Conservation (phyloP, 2,113 vertebrate genomes). For the Opisthocomus hoazin region DNA sequence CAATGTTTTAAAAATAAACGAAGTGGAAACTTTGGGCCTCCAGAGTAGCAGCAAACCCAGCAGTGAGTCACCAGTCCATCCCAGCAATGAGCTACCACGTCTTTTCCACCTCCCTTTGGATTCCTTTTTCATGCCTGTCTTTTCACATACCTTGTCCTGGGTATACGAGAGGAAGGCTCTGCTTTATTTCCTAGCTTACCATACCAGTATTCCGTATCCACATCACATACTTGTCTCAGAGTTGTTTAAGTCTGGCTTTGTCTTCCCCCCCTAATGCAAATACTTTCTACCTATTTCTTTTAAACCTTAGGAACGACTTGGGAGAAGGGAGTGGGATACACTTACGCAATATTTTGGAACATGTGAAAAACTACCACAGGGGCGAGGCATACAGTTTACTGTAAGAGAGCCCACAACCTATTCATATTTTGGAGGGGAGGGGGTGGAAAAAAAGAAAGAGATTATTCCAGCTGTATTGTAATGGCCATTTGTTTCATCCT, state of each 20-base stretch:
- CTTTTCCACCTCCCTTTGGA: background rate
- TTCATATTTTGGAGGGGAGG: background rate
- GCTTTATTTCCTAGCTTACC: background rate
- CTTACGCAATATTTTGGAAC: background rate
- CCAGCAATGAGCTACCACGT: background rate
- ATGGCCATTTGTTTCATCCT: background rate
- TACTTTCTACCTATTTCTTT: background rate
- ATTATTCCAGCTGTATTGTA: fast-evolving
- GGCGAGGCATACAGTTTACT: background rate
- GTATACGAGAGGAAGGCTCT: background rate
- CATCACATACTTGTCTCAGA: fast-evolving
- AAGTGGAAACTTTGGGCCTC: background rate
- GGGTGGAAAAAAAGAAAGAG: no score
- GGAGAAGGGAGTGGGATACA: background rate
- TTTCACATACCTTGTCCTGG: background rate
- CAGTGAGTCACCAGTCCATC: background rate
- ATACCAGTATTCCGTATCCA: fast-evolving
- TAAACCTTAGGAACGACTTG: background rate
- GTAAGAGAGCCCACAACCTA: background rate
- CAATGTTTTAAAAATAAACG: background rate
- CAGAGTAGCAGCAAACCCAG: background rate
- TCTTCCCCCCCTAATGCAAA: background rate
- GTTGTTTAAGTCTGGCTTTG: background rate
- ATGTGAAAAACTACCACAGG: background rate
- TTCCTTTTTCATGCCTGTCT: background rate